Conservation (phyloP, 2,113 vertebrate species). For the Eudorcas thomsonii region DNA sequence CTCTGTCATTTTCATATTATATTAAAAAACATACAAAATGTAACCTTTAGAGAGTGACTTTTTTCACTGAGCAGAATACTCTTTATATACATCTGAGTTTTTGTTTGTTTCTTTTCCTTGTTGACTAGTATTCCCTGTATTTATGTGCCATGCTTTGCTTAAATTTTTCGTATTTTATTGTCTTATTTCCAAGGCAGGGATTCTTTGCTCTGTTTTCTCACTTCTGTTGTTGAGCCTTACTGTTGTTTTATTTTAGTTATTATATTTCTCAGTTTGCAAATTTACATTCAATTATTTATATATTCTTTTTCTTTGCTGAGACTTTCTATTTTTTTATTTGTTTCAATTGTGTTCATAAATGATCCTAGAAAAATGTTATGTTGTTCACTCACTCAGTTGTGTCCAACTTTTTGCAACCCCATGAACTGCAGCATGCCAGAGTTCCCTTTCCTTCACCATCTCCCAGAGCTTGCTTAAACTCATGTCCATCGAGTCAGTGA, state of each 20-base stretch:
- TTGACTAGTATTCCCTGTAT: neutral
- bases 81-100: neutral
- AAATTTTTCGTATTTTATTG: neutral
- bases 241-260: neutral
- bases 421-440: neutral
- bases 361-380: neutral
- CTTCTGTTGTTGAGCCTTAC: neutral
- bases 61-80: neutral
- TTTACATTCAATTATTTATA: neutral
- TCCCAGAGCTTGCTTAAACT: neutral
- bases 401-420: neutral
- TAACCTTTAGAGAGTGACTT: neutral
- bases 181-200: neutral
- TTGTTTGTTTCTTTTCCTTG: neutral
- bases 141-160: neutral
- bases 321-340: neutral
- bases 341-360: neutral
- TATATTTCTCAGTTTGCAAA: conserved; percentile 4
- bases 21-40: neutral
- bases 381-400: neutral
- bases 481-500: neutral
- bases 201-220: neutral
- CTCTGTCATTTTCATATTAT: neutral
- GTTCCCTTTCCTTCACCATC: neutral
- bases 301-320: neutral